Evolutionary conservation across 2,888 invertebrate genomes (phyloP).

Genomic region (Pyrochroa serraticornis): DNA sequence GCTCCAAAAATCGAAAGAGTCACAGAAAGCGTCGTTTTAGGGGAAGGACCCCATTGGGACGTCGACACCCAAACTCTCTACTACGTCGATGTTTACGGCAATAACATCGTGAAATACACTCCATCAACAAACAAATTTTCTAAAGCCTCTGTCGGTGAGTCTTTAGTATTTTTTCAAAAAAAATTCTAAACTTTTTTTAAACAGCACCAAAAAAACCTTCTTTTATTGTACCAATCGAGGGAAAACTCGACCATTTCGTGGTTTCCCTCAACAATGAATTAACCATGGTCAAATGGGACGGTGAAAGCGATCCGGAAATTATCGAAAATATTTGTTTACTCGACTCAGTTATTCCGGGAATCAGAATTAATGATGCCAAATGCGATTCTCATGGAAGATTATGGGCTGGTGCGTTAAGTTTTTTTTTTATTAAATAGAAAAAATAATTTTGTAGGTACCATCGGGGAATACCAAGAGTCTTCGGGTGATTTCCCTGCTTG

Average conservation of each 20-base stretch:
- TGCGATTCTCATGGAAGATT: conserved; percentile 75
- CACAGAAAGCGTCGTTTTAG: conserved; percentile 61
- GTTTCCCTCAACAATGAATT: conserved; percentile 67
- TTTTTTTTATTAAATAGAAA: background rate
- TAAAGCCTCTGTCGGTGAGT: conserved; percentile 27
- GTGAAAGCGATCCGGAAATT: conserved; percentile 60
- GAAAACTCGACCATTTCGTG: conserved; percentile 65
- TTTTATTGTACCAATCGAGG: conserved; percentile 70
- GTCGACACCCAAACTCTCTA: conserved; percentile 64
- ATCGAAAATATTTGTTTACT: conserved; percentile 63
- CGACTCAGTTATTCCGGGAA: too few relatives aligned
- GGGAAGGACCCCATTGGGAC: conserved; percentile 76
- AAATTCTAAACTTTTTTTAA: conserved; percentile 40
- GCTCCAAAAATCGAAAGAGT: conserved; percentile 51
- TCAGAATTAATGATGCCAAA: conserved; percentile 79
- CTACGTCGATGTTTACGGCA: conserved; percentile 64
- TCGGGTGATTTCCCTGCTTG: conserved; percentile 62
- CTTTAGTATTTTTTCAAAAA: too few relatives aligned
- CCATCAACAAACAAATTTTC: conserved; percentile 21
- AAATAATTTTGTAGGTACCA: conserved; percentile 51
- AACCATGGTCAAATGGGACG: conserved; percentile 69
- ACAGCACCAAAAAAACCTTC: conserved; percentile 48
- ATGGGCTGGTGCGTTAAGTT: conserved; percentile 65
- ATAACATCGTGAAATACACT: conserved; percentile 30
- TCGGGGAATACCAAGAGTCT: conserved; percentile 63